These are phyloP conservation scores for Sebastes fasciatus DNA, from an alignment of 2,113 vertebrate genomes.

Conservation along the genomic window DNA sequence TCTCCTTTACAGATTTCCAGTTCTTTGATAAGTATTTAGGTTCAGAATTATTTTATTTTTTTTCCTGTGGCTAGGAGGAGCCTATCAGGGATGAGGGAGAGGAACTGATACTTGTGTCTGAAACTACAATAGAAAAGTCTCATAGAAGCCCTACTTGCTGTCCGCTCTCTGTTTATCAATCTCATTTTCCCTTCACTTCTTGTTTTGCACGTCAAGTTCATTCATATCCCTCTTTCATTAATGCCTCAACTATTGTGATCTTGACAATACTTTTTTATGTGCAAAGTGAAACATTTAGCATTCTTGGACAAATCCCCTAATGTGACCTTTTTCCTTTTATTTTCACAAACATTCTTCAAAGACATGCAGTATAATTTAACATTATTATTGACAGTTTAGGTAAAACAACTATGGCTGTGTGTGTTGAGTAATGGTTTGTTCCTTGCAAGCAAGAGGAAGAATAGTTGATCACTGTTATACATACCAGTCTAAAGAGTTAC, in stretches of 20 bases:
- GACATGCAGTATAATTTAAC: neutral
- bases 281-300: neutral
- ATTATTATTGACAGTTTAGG: neutral
- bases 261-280: neutral
- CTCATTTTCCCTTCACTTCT: neutral
- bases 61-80: conserved; percentile 2
- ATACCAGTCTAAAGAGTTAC: neutral
- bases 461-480: neutral
- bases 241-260: neutral
- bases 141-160: conserved; percentile 2
- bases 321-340: neutral
- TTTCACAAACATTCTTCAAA: neutral
- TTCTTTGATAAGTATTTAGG: too few relatives aligned
- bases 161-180: neutral
- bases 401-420: neutral
- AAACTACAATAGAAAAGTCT: neutral
- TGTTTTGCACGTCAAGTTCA: neutral
- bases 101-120: neutral
- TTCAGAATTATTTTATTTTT: neutral
- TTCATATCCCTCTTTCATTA: neutral
- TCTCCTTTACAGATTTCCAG: too few relatives aligned
- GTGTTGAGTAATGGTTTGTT: neutral
- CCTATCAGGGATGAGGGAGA: conserved; percentile 3
- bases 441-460: neutral
- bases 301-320: neutral